A percentile compares a stretch with the other conserved stretches of the same genome.
Conservation (phyloP, 2,888 invertebrate genomes). For the Eupithecia abbreviata region DNA sequence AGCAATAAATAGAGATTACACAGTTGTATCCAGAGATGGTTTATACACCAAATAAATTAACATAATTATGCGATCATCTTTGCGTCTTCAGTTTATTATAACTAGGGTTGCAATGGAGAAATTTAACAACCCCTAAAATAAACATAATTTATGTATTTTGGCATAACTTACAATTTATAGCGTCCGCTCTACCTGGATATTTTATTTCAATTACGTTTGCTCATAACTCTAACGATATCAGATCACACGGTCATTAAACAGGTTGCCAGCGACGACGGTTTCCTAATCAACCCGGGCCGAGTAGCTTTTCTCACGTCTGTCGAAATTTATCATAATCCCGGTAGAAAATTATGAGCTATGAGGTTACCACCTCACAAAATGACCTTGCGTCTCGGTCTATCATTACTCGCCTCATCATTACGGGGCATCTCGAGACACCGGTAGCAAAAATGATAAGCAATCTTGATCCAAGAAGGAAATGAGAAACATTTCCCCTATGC, state of each 20-base stretch:
- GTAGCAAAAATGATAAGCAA: conserved; percentile 54
- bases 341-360: background rate
- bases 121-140: conserved; percentile 14
- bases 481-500: conserved; percentile 59
- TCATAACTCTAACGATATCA: conserved; percentile 28
- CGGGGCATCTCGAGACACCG: conserved; percentile 46
- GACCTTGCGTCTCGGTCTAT: conserved; percentile 33
- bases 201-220: conserved; percentile 28
- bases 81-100: conserved; percentile 11
- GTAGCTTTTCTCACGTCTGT: conserved; percentile 12
- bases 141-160: conserved; percentile 23
- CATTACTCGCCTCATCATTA: conserved; percentile 45
- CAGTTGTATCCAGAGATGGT: background rate
- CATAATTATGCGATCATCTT: conserved; percentile 22
- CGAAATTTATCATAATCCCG: conserved; percentile 11
- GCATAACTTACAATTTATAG: conserved; percentile 22
- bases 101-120: conserved; percentile 23
- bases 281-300: conserved; percentile 12
- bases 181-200: conserved; percentile 30
- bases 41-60: conserved; percentile 15
- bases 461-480: conserved; percentile 64
- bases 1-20: background rate
- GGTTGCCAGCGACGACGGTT: conserved; percentile 9
- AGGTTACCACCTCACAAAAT: conserved; percentile 21
- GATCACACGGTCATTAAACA: conserved; percentile 27